Percentiles rank a stretch among this genome's conserved stretches.
Evolutionary conservation across 2,888 invertebrate genomes (phyloP).

Genomic region (Hoplodrina blanda): DNA sequence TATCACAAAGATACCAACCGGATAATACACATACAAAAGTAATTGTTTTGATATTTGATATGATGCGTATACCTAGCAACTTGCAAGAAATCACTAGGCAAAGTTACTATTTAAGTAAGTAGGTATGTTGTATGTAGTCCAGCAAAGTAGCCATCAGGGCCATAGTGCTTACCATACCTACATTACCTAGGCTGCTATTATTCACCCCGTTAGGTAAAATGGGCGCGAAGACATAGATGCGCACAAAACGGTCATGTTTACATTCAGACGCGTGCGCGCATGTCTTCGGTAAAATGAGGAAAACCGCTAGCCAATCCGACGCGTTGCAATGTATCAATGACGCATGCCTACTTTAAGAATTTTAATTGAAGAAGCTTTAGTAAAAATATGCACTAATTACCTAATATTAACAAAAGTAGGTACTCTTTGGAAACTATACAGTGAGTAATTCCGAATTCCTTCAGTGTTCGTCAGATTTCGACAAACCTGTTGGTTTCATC

Average conservation of each 20-base stretch:
- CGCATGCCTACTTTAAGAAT: constrained; percentile 23
- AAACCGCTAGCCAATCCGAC: constrained; percentile 50
- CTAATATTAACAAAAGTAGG: constrained; percentile 3
- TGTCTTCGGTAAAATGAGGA: constrained; percentile 29
- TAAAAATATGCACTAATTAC: not conserved
- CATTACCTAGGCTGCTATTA: constrained; percentile 1
- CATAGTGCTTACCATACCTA: constrained; percentile 14
- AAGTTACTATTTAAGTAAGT: too few species aligned
- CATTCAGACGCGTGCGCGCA: constrained; percentile 30
- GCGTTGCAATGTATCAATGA: constrained; percentile 23
- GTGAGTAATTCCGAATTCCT: not conserved
- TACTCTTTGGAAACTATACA: constrained; percentile 13
- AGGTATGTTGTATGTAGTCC: not conserved
- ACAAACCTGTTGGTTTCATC: not conserved
- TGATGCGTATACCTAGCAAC: too few species aligned
- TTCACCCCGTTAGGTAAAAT: constrained; percentile 45
- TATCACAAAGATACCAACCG: too few species aligned
- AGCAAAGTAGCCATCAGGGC: constrained; percentile 10
- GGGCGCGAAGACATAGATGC: constrained; percentile 34
- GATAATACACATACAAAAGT: too few species aligned
- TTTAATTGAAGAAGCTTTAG: constrained; percentile 16
- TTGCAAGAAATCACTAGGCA: too few species aligned
- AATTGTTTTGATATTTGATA: too few species aligned
- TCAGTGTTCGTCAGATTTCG: not conserved
- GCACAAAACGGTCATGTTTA: constrained; percentile 32